Evolutionary conservation across 2,797 vertebrate species (phyloP), one percentile per base, ranked within the genome.

Genomic region (Hipposideros larvatus): DNA sequence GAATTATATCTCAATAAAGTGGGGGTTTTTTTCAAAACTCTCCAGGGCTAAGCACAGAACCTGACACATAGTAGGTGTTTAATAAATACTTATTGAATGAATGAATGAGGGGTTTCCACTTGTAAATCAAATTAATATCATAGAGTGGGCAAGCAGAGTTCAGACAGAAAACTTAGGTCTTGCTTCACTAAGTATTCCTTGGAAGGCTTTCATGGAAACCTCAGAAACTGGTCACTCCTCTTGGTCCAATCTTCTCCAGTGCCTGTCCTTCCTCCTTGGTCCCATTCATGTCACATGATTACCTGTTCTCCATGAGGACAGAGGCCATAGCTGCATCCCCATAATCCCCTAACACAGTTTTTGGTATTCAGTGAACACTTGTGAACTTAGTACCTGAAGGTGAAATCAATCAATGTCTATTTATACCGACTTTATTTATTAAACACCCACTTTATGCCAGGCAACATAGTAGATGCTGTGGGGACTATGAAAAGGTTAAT

Each of bases 361-460:
- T 53, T 15, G 18, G 15, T 63, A 11, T 3, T 70, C n/a, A 53
- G 21, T 46, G 31, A 92, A 63, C 80, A 53, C 68, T 48, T 55
- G 5, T 22, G 31, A 74, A 51, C 46, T 86, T 46, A 68, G 55
- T 11, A 51, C 53, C 79, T 73, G 5, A 19, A 31, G 11, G 5
- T 68, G 70, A 63, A 89, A 48, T 82, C 31, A 89, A 73, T 59
- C 53, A 74, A 13, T 55, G 66, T 77, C 57, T 70, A 80, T 65
- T 87, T 93, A 90, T 3, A 80, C 31, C 82, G 73, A 73, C 21
- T 75, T 34, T 37, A 71, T 74, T 97, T 88, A 94, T 73, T 85
- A 90, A 96, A 55, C 28, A 87, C 9, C 73, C 66, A 63, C 34
- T 65, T 70, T 75, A 61, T 92, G 22, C 37, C 80, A 85, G 41